phyloP scores from a whole-genome alignment of 1,140 invertebrate species.

The Leptinotarsa texana region DNA sequence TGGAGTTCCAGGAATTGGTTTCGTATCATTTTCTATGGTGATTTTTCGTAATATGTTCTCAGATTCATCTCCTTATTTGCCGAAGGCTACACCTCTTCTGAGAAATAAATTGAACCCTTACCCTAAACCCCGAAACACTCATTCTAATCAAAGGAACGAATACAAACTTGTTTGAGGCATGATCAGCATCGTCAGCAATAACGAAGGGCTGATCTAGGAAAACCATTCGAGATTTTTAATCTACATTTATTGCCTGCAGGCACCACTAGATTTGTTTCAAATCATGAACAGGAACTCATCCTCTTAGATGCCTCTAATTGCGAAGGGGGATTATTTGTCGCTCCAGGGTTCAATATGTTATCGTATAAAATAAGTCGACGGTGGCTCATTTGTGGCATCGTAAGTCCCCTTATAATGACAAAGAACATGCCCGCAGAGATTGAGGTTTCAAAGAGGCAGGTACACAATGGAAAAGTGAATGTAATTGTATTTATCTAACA shows the following conservation, averaged over 20 bases:
- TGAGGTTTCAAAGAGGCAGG: too few species aligned
- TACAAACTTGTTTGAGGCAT: neutral
- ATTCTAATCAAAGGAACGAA: neutral
- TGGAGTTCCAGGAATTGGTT: too few species aligned
- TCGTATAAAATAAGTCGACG: neutral
- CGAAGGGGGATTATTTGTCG: neutral
- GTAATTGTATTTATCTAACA: too few species aligned
- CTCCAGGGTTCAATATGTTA: slow-evolving; percentile 2
- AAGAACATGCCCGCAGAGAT: too few species aligned
- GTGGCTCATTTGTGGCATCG: neutral
- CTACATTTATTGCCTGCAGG: neutral
- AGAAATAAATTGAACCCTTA: neutral
- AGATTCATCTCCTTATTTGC: too few species aligned
- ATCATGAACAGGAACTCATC: neutral
- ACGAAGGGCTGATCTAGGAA: neutral
- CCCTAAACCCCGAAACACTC: neutral
- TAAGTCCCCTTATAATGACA: neutral
- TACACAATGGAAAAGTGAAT: too few species aligned
- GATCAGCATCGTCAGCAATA: neutral
- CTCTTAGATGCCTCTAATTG: neutral
- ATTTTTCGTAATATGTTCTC: too few species aligned
- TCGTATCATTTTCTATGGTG: too few species aligned
- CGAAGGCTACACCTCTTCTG: neutral
- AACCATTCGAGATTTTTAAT: neutral
- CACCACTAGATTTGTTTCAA: neutral